Evolutionary conservation across 2,113 vertebrate genomes (phyloP).

Genomic region (Anser brachyrhynchus): DNA sequence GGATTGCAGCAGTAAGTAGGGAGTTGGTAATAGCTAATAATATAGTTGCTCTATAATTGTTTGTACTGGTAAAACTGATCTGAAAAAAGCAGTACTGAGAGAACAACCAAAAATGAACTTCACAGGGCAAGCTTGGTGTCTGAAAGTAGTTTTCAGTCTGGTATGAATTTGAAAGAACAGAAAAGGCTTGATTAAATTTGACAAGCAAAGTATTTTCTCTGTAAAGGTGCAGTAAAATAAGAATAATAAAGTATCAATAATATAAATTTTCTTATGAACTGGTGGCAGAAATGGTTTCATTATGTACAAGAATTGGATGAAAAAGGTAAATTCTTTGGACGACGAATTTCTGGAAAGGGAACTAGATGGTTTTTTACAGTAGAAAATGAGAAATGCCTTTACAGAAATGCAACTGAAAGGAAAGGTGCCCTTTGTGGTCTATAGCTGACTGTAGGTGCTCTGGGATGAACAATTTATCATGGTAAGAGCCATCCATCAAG

Average conservation of each 20-base stretch:
- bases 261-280: neutral
- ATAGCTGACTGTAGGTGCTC: neutral
- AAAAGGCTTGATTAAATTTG: neutral
- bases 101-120: neutral
- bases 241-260: neutral
- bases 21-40: neutral
- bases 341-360: neutral
- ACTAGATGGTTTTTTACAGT: neutral
- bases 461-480: neutral
- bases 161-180: neutral
- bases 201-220: neutral
- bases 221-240: neutral
- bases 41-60: neutral
- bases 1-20: neutral
- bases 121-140: neutral
- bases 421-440: neutral
- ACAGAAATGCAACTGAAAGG: neutral
- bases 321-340: neutral
- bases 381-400: neutral
- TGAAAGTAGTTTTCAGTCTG: neutral
- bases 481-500: neutral
- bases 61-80: neutral
- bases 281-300: neutral
- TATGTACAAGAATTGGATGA: neutral
- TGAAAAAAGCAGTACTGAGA: neutral